A percentile compares a stretch with the other conserved stretches of the same genome.
Evolutionary conservation across 2,797 vertebrate genomes (phyloP).

Genomic region (Psittacula derbiana): DNA sequence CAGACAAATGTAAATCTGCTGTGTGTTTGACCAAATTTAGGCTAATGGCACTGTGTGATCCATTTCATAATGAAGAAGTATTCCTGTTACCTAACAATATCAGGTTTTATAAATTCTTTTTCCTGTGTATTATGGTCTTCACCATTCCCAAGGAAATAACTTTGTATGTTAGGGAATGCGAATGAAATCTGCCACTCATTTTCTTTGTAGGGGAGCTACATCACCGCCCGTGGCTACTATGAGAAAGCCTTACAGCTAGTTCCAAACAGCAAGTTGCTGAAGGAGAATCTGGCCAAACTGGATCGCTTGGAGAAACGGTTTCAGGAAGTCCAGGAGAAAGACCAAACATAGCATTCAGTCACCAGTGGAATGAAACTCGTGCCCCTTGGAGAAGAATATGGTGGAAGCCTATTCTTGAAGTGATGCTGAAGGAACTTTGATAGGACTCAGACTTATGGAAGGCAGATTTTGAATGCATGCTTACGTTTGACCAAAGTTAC

Average conservation of each 20-base stretch:
- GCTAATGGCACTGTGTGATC: background rate
- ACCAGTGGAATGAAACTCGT: background rate
- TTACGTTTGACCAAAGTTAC: background rate
- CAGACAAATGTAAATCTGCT: background rate
- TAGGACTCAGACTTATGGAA: background rate
- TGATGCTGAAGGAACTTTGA: background rate
- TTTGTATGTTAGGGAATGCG: background rate
- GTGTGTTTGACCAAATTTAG: background rate
- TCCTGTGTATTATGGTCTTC: background rate
- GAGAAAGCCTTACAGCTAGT: constrained; percentile 88
- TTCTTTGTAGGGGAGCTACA: constrained; percentile 87
- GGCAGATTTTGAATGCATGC: background rate
- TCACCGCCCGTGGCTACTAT: constrained; percentile 89
- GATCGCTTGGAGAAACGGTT: constrained; percentile 90
- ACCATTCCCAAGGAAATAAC: background rate
- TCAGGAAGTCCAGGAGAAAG: constrained; percentile 76
- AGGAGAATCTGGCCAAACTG: constrained; percentile 94
- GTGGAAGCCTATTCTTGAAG: background rate
- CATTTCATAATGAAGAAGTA: background rate
- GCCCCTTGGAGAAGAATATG: background rate
- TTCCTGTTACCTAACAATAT: background rate
- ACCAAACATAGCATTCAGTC: constrained; percentile 46
- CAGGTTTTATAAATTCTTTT: background rate
- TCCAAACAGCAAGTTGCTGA: constrained; percentile 90
- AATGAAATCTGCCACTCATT: background rate